A percentile compares a stretch with the other conserved stretches of the same genome.
Evolutionary conservation across 2,888 invertebrate species (phyloP).

Genomic region (Meloe dianella): DNA sequence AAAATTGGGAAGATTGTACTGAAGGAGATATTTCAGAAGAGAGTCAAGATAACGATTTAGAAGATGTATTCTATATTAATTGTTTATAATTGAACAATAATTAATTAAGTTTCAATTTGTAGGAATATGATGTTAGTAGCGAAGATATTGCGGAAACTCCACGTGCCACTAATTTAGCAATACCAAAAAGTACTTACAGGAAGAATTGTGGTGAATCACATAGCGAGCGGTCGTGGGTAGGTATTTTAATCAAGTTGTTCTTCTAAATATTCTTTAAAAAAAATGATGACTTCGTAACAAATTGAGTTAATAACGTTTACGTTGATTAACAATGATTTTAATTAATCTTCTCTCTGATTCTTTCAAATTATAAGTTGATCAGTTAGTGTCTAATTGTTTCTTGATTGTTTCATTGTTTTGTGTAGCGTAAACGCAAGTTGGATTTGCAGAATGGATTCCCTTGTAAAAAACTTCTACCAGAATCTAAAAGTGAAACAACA

Average conservation of each 20-base stretch:
- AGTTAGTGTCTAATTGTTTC: constrained; percentile 14
- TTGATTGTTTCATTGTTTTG: constrained; percentile 34
- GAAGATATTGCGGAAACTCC: constrained; percentile 36
- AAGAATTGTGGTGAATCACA: constrained; percentile 42
- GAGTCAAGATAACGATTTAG: constrained; percentile 28
- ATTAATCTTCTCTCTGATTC: constrained; percentile 60
- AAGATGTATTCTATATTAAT: constrained; percentile 15
- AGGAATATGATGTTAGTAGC: constrained; percentile 43
- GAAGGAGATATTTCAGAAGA: constrained; percentile 41
- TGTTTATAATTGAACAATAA: neutral
- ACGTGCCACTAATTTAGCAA: constrained; percentile 37
- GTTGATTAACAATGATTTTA: constrained; percentile 47
- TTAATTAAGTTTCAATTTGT: constrained; percentile 23
- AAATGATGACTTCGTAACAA: constrained; percentile 4
- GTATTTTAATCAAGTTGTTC: constrained; percentile 23
- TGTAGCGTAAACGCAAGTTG: constrained; percentile 61
- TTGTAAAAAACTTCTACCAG: constrained; percentile 63
- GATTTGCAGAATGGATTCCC: constrained; percentile 61
- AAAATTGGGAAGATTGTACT: constrained; percentile 50
- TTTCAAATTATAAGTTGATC: constrained; percentile 11
- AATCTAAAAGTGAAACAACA: constrained; percentile 51
- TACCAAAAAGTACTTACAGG: constrained; percentile 45
- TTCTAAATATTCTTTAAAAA: neutral
- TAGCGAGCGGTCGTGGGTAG: constrained; percentile 47
- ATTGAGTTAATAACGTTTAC: constrained; percentile 45